Evolutionary conservation across 2,113 vertebrate species (phyloP).

Genomic region (Scalopus aquaticus): DNA sequence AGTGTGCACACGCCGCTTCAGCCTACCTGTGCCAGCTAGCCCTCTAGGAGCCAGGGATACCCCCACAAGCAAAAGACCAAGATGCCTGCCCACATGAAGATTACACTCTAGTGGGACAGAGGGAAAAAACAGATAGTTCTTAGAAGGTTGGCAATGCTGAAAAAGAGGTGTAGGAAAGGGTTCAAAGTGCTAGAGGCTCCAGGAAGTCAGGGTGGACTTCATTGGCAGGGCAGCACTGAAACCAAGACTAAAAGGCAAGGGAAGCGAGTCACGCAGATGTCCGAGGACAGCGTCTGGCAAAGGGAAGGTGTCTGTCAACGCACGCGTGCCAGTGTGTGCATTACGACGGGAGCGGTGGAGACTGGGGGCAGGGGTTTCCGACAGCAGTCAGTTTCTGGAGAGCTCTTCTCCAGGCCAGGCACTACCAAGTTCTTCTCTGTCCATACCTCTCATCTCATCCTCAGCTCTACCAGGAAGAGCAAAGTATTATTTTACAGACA

Average conservation of each 20-base stretch:
- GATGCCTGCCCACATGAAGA: not conserved
- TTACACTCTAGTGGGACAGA: not conserved
- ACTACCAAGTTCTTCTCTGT: accelerated
- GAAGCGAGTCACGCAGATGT: not conserved
- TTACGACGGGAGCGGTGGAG: not conserved
- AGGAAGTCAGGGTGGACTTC: not conserved
- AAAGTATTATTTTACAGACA: not conserved
- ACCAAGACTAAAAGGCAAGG: slow-evolving; percentile 1
- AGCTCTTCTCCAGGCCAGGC: not conserved
- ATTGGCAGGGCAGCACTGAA: not conserved
- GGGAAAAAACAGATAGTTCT: not conserved
- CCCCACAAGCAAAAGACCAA: not conserved
- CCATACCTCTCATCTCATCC: not conserved
- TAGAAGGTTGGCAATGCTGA: not conserved
- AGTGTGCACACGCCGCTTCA: accelerated
- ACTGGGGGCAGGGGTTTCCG: accelerated
- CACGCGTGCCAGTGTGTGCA: no score
- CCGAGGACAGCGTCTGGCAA: not conserved
- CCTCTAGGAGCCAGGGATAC: not conserved
- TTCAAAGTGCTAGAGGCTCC: not conserved
- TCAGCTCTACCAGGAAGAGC: not conserved
- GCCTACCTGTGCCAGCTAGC: not conserved
- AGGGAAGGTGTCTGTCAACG: not conserved
- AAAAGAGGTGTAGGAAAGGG: not conserved
- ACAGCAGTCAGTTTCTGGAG: not conserved